A percentile compares a stretch with the other conserved stretches of the same genome.
phyloP scores from a whole-genome alignment of 1,140 invertebrate genomes.

The Batillaria attramentaria region DNA sequence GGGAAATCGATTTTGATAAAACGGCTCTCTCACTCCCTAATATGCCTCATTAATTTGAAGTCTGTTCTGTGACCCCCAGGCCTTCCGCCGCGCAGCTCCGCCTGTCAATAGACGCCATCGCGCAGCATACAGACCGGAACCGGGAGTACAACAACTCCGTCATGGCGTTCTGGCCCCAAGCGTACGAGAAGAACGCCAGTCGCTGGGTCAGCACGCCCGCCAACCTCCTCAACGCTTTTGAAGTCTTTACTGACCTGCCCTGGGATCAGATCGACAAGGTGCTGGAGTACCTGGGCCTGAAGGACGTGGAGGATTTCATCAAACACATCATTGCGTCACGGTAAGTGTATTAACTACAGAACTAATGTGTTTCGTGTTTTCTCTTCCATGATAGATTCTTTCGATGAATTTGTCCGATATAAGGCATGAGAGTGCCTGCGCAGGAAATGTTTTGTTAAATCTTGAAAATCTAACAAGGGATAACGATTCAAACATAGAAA shows the following conservation, averaged over 20 bases:
- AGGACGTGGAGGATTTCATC: conserved; percentile 38
- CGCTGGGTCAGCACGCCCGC: conserved; percentile 53
- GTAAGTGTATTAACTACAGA: too few species aligned
- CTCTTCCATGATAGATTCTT: too few species aligned
- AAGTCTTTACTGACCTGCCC: conserved; percentile 45
- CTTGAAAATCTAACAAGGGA: too few species aligned
- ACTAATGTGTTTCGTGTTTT: too few species aligned
- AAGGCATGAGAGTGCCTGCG: too few species aligned
- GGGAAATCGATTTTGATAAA: too few species aligned
- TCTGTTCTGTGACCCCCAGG: too few species aligned
- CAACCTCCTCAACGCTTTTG: conserved; percentile 52
- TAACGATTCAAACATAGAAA: too few species aligned
- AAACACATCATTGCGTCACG: neutral
- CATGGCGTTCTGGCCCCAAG: conserved; percentile 61
- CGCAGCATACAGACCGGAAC: conserved; percentile 47
- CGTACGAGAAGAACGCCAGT: conserved; percentile 47
- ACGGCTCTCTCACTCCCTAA: too few species aligned
- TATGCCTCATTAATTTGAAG: too few species aligned
- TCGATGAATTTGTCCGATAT: too few species aligned
- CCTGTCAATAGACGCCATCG: conserved; percentile 45
- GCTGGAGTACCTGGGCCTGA: conserved; percentile 45
- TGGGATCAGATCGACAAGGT: conserved; percentile 51
- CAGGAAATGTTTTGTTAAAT: too few species aligned
- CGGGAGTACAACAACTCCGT: conserved; percentile 44
- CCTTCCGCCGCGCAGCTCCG: conserved; percentile 50